These are phyloP conservation scores for Chromobotia macracanthus DNA, from an alignment of 2,797 vertebrate species.

Conservation along the genomic window DNA sequence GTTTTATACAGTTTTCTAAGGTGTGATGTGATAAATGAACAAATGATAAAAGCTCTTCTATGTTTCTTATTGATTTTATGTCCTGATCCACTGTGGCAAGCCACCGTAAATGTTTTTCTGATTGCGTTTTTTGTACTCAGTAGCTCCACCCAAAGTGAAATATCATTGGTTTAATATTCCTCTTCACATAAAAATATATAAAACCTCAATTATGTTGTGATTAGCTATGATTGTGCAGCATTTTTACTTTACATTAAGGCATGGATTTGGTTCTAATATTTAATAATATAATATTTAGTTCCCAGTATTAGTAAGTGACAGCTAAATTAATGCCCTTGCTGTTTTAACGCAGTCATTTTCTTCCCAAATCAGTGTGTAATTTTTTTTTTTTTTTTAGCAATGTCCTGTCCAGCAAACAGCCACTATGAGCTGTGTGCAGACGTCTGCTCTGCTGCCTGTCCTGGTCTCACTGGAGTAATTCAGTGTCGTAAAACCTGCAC, in stretches of 20 bases:
- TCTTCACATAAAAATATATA: too few relatives aligned
- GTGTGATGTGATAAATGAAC: not conserved
- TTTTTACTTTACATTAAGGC: not conserved
- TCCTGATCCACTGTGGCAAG: too few relatives aligned
- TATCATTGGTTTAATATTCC: too few relatives aligned
- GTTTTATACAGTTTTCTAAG: too few relatives aligned
- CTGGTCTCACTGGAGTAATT: constrained; percentile 67
- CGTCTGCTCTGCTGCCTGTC: constrained; percentile 73
- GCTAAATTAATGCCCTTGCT: not conserved
- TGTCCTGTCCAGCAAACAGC: constrained; percentile 78
- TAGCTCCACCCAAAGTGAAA: too few relatives aligned
- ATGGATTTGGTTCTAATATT: not conserved
- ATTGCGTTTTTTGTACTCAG: too few relatives aligned
- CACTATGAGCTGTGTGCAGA: constrained; percentile 80
- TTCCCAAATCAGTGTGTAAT: not conserved
- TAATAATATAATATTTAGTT: too few relatives aligned
- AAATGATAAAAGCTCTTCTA: not conserved
- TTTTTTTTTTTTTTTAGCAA: constrained; percentile 65
- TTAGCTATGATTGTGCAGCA: too few relatives aligned
- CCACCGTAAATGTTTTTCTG: too few relatives aligned
- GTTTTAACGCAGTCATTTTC: not conserved
- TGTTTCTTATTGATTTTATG: too few relatives aligned
- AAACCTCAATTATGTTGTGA: too few relatives aligned
- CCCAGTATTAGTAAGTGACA: too few relatives aligned
- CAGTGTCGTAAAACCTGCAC: constrained; percentile 69